Evolutionary conservation across 2,113 vertebrate genomes (phyloP).

Genomic region (Loxodonta africana): DNA sequence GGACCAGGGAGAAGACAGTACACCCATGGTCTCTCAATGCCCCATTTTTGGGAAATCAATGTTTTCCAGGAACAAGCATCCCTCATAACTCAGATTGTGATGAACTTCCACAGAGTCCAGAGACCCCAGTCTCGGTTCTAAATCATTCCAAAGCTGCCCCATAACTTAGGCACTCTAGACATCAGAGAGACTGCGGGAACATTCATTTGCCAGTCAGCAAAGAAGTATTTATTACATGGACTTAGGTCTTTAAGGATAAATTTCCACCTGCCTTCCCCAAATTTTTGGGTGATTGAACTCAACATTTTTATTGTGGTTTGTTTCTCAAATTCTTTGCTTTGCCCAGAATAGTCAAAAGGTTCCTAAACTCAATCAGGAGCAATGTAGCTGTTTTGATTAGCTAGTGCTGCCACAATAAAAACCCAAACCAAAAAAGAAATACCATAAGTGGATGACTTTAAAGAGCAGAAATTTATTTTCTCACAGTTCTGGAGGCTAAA

Average conservation of each 20-base stretch:
- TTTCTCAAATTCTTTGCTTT: slow-evolving; percentile 8
- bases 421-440: neutral
- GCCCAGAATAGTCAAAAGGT: neutral
- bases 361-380: neutral
- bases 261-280: neutral
- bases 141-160: neutral
- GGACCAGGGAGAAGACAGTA: neutral
- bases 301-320: neutral
- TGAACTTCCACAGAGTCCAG: neutral
- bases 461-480: neutral
- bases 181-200: neutral
- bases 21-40: neutral
- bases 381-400: neutral
- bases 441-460: neutral
- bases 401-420: neutral
- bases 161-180: neutral
- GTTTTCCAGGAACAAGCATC: neutral
- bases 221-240: neutral
- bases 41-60: neutral
- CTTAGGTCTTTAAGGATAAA: neutral
- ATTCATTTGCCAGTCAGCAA: neutral
- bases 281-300: neutral
- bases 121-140: neutral
- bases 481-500: neutral
- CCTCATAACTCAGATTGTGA: neutral